Conservation (phyloP, 2,797 vertebrate genomes). For the Chromobotia macracanthus region DNA sequence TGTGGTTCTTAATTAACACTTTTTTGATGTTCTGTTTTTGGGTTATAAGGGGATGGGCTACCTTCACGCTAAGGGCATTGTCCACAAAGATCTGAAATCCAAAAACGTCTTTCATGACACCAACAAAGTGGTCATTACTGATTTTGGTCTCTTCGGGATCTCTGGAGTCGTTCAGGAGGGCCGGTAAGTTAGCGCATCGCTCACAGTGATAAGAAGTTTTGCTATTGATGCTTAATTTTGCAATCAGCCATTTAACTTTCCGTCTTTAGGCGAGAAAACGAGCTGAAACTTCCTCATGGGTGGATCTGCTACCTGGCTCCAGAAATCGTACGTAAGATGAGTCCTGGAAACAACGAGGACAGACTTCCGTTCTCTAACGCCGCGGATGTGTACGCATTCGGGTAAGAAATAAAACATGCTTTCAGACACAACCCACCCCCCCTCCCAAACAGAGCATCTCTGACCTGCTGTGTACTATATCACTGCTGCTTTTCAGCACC, state of each 20-base stretch:
- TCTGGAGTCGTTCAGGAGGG: constrained; percentile 97
- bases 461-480: constrained; percentile 7
- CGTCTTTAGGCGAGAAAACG: constrained; percentile 87
- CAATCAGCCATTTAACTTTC: not conserved
- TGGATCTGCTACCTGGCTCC: constrained; percentile 98
- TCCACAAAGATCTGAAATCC: constrained; percentile 97
- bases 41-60: constrained; percentile 93
- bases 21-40: not conserved
- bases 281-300: constrained; percentile 92
- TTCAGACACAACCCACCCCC: not conserved
- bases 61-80: constrained; percentile 96
- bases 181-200: constrained; percentile 78
- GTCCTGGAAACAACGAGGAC: constrained; percentile 93
- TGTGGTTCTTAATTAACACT: not conserved
- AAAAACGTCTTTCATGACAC: constrained; percentile 99
- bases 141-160: constrained; percentile 97
- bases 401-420: constrained; percentile 71
- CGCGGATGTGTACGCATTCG: constrained; percentile 95
- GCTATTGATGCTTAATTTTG: not conserved
- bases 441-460: not conserved
- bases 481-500: constrained; percentile 77
- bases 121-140: constrained; percentile 97
- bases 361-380: constrained; percentile 93
- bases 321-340: constrained; percentile 94
- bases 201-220: not conserved